Conservation (phyloP, 2,113 vertebrate genomes). For the Passer domesticus region DNA sequence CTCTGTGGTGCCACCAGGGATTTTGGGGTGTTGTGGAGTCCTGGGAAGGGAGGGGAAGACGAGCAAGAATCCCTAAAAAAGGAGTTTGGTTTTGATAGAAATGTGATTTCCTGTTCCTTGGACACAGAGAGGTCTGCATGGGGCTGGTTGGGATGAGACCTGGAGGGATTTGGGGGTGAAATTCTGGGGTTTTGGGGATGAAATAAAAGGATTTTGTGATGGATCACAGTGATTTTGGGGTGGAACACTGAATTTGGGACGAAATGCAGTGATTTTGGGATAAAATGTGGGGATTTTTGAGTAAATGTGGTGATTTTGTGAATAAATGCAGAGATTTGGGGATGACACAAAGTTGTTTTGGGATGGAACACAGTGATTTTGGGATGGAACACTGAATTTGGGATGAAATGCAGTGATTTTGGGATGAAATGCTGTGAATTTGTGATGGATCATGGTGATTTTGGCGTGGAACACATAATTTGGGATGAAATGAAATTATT, state of each 20-base stretch:
- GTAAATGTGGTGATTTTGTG: background rate
- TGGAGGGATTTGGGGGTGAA: background rate
- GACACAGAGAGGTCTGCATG: fast-evolving
- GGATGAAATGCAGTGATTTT: background rate
- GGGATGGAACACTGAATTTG: background rate
- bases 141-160: fast-evolving
- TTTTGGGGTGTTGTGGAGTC: fast-evolving
- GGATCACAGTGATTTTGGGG: background rate
- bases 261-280: background rate
- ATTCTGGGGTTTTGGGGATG: background rate
- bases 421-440: background rate
- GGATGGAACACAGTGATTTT: background rate
- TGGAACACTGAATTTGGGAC: background rate
- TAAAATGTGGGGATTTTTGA: background rate
- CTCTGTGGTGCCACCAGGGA: background rate
- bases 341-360: too few species aligned
- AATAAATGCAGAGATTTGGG: background rate
- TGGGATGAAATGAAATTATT: too few species aligned
- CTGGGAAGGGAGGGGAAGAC: background rate
- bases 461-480: background rate
- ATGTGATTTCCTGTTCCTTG: fast-evolving
- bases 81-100: fast-evolving
- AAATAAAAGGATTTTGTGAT: background rate
- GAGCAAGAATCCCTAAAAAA: background rate
- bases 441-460: background rate